phyloP scores from a whole-genome alignment of 2,797 vertebrate species.

The Enteromius radiatus region DNA sequence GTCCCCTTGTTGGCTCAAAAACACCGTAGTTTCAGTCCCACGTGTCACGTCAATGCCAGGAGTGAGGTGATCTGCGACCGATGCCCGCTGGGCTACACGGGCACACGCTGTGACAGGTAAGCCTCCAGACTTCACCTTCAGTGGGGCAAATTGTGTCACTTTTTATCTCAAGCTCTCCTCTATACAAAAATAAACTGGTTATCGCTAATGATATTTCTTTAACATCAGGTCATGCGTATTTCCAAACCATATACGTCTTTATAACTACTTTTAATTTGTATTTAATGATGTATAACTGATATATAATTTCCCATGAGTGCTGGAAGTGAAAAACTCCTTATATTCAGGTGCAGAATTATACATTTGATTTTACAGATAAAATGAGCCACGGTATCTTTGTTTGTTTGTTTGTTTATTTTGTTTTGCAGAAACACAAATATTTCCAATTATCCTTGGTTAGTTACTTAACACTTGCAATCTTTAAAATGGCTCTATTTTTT shows the following conservation, averaged over 20 bases:
- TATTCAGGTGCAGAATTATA: too few relatives aligned
- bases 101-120: conserved; percentile 92
- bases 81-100: conserved; percentile 84
- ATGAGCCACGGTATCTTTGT: background rate
- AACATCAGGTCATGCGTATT: background rate
- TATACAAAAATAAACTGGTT: background rate
- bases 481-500: background rate
- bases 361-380: too few relatives aligned
- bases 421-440: background rate
- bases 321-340: background rate
- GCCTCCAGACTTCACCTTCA: background rate
- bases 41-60: conserved; percentile 82
- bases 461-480: background rate
- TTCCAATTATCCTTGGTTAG: background rate
- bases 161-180: background rate
- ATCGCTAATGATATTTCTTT: background rate
- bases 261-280: background rate
- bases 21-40: conserved; percentile 91
- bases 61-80: conserved; percentile 86
- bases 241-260: background rate
- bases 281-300: too few relatives aligned
- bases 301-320: background rate
- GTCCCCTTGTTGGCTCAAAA: conserved; percentile 44
- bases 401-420: too few relatives aligned
- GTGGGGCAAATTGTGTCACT: background rate